A percentile compares a stretch with the other conserved stretches of the same genome.
Evolutionary conservation across 2,888 invertebrate genomes (phyloP).

Genomic region (Molorchus minor): DNA sequence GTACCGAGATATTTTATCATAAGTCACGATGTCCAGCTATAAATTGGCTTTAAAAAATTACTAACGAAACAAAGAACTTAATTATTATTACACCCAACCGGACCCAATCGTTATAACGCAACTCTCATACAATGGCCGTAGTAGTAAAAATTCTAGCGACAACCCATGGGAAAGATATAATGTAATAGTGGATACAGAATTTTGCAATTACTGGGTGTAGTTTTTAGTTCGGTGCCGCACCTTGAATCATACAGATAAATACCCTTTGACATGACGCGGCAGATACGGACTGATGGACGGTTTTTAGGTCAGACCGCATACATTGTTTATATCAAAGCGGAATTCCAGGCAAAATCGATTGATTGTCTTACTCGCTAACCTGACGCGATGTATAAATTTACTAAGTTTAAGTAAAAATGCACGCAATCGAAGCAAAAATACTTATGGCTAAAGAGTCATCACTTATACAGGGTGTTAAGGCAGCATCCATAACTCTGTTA

Average conservation of each 20-base stretch:
- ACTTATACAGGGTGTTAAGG: too few species aligned
- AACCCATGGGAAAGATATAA: constrained; percentile 44
- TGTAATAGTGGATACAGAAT: constrained; percentile 42
- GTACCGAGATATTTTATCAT: too few species aligned
- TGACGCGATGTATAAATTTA: too few species aligned
- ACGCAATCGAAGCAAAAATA: too few species aligned
- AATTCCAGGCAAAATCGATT: too few species aligned
- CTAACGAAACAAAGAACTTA: constrained; percentile 14
- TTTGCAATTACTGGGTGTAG: constrained; percentile 55
- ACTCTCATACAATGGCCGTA: constrained; percentile 31
- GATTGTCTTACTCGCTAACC: too few species aligned
- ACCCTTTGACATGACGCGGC: constrained; percentile 56
- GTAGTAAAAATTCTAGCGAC: constrained; percentile 33
- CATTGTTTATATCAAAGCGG: not conserved
- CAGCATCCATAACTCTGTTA: too few species aligned
- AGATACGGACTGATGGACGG: constrained; percentile 21
- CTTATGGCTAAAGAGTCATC: too few species aligned
- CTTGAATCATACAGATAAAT: constrained; percentile 54
- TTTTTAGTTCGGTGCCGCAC: constrained; percentile 53
- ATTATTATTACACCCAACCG: constrained; percentile 19
- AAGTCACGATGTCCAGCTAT: constrained; percentile 8
- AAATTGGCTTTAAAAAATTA: constrained; percentile 19
- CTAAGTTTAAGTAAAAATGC: too few species aligned
- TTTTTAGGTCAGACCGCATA: not conserved
- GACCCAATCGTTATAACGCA: constrained; percentile 39